Percentiles rank a stretch among this genome's conserved stretches.
Evolutionary conservation across 2,113 vertebrate genomes (phyloP).

Genomic region (Zingel zingel): DNA sequence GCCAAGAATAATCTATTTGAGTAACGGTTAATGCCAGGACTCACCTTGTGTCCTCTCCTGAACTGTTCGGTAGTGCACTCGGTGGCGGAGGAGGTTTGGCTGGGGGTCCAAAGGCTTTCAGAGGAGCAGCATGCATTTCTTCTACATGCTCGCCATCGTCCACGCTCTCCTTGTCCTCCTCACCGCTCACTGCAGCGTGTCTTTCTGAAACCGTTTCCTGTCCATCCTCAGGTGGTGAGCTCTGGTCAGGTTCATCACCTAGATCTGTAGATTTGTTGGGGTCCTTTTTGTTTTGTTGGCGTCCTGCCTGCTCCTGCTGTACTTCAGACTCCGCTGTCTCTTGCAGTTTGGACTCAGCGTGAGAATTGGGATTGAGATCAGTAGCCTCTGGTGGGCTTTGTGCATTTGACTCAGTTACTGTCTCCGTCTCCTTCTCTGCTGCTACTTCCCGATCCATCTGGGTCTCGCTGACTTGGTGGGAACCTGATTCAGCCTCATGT

Average conservation of each 20-base stretch:
- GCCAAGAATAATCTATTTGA: too few relatives aligned
- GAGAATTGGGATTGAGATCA: background rate
- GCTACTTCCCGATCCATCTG: slow-evolving; percentile 42
- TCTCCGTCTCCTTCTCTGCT: slow-evolving; percentile 4
- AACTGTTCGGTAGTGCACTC: slow-evolving; percentile 24
- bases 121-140: slow-evolving; percentile 15
- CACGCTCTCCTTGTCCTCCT: background rate
- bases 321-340: slow-evolving; percentile 11
- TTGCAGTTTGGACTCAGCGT: background rate
- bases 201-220: background rate
- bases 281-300: background rate
- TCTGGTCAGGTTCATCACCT: slow-evolving; percentile 1
- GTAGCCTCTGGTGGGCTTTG: background rate
- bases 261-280: background rate
- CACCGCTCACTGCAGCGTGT: background rate
- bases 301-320: slow-evolving; percentile 11
- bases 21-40: background rate
- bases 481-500: background rate
- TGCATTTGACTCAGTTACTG: background rate
- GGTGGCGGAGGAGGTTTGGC: slow-evolving; percentile 81
- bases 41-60: slow-evolving; percentile 55
- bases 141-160: slow-evolving; percentile 1
- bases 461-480: background rate
- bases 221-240: slow-evolving; percentile 4
- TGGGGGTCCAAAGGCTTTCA: slow-evolving; percentile 70